These are phyloP conservation scores for Acanthosepion pharaonis DNA, from an alignment of 2,888 invertebrate genomes.

Conservation along the genomic window DNA sequence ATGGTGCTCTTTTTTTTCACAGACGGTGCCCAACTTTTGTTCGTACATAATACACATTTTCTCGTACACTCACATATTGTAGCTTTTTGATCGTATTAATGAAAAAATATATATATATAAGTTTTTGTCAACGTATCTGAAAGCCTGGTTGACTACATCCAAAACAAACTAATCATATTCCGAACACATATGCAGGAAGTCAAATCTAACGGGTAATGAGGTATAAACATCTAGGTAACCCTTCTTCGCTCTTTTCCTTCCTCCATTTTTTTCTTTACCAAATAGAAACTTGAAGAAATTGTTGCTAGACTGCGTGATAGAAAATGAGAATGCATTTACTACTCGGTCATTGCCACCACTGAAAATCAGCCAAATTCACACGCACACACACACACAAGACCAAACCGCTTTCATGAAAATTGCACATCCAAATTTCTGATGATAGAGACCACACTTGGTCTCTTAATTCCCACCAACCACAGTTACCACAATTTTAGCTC, in stretches of 20 bases:
- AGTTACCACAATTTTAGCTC: neutral
- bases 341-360: neutral
- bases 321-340: neutral
- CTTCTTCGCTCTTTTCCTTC: neutral
- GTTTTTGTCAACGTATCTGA: too few species aligned
- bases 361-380: neutral
- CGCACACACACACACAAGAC: neutral
- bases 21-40: neutral
- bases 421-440: neutral
- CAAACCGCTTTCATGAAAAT: neutral
- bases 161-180: too few species aligned
- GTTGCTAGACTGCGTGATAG: neutral
- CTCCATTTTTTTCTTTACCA: neutral
- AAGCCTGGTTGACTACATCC: too few species aligned
- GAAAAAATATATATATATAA: too few species aligned
- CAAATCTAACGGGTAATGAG: too few species aligned
- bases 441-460: neutral
- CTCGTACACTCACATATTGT: neutral
- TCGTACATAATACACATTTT: neutral
- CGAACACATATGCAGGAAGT: too few species aligned
- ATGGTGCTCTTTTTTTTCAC: too few species aligned
- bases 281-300: neutral
- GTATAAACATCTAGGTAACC: too few species aligned
- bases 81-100: too few species aligned
- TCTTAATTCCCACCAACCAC: neutral